Base-by-base conservation (phyloP, 2,888 invertebrate species). In the Crioceris asparagi region DNA sequence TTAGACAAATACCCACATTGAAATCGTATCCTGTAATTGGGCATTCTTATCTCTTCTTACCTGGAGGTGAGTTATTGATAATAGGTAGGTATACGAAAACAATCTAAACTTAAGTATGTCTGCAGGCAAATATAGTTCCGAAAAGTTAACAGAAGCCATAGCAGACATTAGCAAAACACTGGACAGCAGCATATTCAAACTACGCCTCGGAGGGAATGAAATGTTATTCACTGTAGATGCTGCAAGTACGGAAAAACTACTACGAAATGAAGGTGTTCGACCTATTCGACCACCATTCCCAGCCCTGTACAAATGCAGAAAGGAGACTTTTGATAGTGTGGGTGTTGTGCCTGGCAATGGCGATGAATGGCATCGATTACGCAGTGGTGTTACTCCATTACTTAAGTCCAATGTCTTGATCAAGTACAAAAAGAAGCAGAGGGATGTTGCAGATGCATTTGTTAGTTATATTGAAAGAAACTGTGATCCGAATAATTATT, bases 321-420 rank as follows among this genome's bases (percentile, higher is more conserved):
- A 65, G 42, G 59, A 65, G 45, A 45, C 46, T 4, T 65, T 60
- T 43, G 55, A 53, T 8, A 69, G 71, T 39, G 66, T 67, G 7
- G 75, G 74, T 8, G 60, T 74, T 4, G 70, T 74, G 10, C 70
- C 72, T 41, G 69, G 69, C 32, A 74, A 74, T 54, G 75, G 74
- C 0, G 64, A 67, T 12, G 71, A 74, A 46, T 75, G 75, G 75
- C 66, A 70, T 45, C 62, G 66, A 44, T 61, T 72, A 29, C 55
- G 75, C 39, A 63, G 61, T 38, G 69, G 68, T 1, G 62, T 71
- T 3, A 67, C 65, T 36, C 64, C 69, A 31, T 61, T 75, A 55
- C 60, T 75, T 54, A 56, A 66, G 39, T 60, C 66, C 1, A 56
- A 58, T 29, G 55, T 68, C 26, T 61, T 71, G 5, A 53, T 63